A percentile compares a stretch with the other conserved stretches of the same genome.
phyloP scores from a whole-genome alignment of 2,113 vertebrate genomes.

The Ivindomyrus marchei region DNA sequence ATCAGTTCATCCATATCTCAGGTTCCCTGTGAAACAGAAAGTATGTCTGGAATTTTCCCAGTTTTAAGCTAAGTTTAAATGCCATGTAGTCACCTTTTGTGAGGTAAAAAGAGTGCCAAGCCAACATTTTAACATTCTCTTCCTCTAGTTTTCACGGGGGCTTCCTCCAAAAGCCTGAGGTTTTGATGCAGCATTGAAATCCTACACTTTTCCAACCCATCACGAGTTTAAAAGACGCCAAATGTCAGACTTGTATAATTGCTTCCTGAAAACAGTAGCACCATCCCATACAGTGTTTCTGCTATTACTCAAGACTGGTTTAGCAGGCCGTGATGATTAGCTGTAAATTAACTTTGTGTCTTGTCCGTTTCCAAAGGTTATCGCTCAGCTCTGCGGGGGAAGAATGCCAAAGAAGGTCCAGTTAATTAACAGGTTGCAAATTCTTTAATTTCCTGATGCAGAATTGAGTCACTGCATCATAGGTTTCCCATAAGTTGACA shows the following conservation, averaged over 20 bases:
- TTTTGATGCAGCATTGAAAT: background rate
- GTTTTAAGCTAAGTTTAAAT: background rate
- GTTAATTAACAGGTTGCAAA: slow-evolving; percentile 31
- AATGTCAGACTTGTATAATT: background rate
- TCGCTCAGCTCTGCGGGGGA: background rate
- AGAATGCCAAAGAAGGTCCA: slow-evolving; percentile 10
- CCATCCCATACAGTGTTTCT: background rate
- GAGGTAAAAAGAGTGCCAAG: background rate
- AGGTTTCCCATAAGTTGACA: background rate
- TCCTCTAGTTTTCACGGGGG: background rate
- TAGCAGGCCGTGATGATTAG: background rate
- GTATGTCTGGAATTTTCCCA: background rate
- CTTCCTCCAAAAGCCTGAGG: background rate
- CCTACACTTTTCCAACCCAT: background rate
- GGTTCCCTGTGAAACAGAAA: background rate
- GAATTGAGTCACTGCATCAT: slow-evolving; percentile 22
- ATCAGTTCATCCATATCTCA: background rate
- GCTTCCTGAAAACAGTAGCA: background rate
- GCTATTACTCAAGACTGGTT: background rate
- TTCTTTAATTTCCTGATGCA: slow-evolving; percentile 26
- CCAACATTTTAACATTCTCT: background rate
- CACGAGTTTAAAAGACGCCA: background rate
- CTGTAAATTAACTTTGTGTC: background rate
- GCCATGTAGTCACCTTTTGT: background rate
- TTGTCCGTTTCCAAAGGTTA: background rate